Conservation (phyloP, 2,888 invertebrate species). For the Noctua comes region DNA sequence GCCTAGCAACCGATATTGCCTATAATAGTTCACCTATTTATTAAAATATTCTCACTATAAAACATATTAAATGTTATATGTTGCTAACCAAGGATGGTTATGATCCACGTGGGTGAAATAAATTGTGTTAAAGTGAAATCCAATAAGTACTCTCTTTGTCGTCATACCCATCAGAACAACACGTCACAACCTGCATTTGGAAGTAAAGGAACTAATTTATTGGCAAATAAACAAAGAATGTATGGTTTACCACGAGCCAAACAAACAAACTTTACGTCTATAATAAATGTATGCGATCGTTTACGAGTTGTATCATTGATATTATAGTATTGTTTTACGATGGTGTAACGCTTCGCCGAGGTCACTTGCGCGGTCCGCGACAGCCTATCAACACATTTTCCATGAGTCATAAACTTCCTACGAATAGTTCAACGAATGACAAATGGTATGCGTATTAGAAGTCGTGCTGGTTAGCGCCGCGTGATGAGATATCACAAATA, state of each 20-base stretch:
- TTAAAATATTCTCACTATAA: background rate
- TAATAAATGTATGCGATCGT: constrained; percentile 52
- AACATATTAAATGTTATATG: background rate
- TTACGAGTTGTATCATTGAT: constrained; percentile 43
- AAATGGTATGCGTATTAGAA: constrained; percentile 27
- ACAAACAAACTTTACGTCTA: constrained; percentile 53
- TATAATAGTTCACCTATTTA: constrained; percentile 13
- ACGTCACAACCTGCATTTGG: constrained; percentile 18
- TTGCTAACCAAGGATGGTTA: background rate
- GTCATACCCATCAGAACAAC: constrained; percentile 21
- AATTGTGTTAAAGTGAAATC: background rate
- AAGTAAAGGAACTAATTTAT: constrained; percentile 24
- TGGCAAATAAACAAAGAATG: constrained; percentile 43
- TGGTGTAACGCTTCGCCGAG: constrained; percentile 17
- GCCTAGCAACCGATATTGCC: constrained; percentile 25
- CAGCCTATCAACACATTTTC: constrained; percentile 41
- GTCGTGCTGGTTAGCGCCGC: constrained; percentile 6
- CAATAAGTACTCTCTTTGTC: constrained; percentile 11
- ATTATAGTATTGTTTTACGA: constrained; percentile 55
- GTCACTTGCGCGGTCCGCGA: constrained; percentile 44
- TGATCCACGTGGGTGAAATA: background rate
- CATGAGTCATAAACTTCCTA: constrained; percentile 32
- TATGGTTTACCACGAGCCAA: constrained; percentile 37
- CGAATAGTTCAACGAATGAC: constrained; percentile 40
- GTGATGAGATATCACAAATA: constrained; percentile 2